phyloP scores from a whole-genome alignment of 2,797 vertebrate species.

The Typhlichthys subterraneus region DNA sequence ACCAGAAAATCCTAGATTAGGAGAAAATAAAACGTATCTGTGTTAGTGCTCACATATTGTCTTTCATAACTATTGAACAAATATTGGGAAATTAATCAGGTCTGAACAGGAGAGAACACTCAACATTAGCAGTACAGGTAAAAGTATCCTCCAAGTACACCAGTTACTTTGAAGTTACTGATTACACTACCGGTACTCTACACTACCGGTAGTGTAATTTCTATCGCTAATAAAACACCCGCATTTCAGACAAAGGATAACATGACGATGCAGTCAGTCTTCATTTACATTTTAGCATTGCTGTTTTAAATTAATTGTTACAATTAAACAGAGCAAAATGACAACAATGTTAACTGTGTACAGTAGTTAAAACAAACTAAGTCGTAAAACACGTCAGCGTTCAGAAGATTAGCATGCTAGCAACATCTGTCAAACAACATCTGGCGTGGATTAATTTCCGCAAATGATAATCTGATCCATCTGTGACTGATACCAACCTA shows the following conservation, averaged over 20 bases:
- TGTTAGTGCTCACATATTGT: neutral
- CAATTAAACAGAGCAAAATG: neutral
- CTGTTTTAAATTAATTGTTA: neutral
- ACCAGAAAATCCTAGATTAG: slow-evolving; percentile 14
- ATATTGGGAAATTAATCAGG: too few relatives aligned
- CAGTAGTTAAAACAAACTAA: neutral
- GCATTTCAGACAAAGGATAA: too few relatives aligned
- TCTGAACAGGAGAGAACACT: too few relatives aligned
- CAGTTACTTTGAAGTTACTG: too few relatives aligned
- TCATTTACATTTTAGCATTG: neutral
- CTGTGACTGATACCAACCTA: slow-evolving; percentile 33
- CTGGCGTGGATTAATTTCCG: slow-evolving; percentile 45
- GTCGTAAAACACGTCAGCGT: slow-evolving; percentile 21
- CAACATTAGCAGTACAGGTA: too few relatives aligned
- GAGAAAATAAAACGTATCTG: slow-evolving; percentile 2
- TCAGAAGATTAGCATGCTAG: slow-evolving; percentile 45
- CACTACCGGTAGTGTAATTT: too few relatives aligned
- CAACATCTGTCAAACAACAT: slow-evolving; percentile 70
- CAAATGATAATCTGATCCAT: neutral
- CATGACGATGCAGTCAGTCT: too few relatives aligned
- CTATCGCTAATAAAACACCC: too few relatives aligned
- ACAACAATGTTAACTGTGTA: neutral
- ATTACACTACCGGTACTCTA: too few relatives aligned
- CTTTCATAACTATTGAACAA: too few relatives aligned
- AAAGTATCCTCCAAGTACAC: too few relatives aligned